Evolutionary conservation across 2,113 vertebrate genomes (phyloP), one percentile per base, ranked within the genome.

Genomic region (Callipepla californica): DNA sequence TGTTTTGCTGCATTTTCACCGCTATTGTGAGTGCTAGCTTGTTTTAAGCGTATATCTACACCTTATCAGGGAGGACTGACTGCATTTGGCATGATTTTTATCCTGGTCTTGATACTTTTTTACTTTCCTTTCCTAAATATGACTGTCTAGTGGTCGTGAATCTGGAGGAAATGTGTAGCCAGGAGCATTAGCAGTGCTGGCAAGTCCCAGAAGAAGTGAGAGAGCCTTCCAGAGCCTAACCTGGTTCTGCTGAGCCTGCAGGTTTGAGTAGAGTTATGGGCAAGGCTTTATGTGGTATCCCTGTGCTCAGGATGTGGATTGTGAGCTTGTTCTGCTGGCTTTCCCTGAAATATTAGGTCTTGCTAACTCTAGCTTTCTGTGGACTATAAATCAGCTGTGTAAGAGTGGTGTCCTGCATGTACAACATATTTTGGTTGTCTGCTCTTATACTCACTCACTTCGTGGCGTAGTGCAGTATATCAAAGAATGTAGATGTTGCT

Each of bases 211-310:
- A 42, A 70, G 40, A 8, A 87, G 67, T 25, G 67, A 38, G 76
- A 80, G 72, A 42, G 14, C 7, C 66, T 76, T 63, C 23, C 50
- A 26, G 59, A 86, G 80, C 62, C 50, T 8, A 70, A 80, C 38
- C 17, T 74, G 84, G 20, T 76, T 67, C 70, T 92, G 91, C 95
- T 95, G 94, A 91, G 67, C 84, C 63, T 42, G 51, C 78, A 70
- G 42, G 20, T 85, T 92, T 77, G 67, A 66, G 89, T 42, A 82
- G 89, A 93, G 76, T 93, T 95, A 87, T 38, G 67, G 50, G 74
- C 70, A 79, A 61, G 70, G 84, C 89, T 95, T 67, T 48, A 22
- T 77, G 87, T 67, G 70, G 57, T 47, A 80, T 77, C 84, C 84
- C 65, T 70, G 72, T 78, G 79, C 95, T 87, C 36, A 67, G 72